Base-by-base conservation (phyloP, 2,888 invertebrate genomes). In the Patella depressa region DNA sequence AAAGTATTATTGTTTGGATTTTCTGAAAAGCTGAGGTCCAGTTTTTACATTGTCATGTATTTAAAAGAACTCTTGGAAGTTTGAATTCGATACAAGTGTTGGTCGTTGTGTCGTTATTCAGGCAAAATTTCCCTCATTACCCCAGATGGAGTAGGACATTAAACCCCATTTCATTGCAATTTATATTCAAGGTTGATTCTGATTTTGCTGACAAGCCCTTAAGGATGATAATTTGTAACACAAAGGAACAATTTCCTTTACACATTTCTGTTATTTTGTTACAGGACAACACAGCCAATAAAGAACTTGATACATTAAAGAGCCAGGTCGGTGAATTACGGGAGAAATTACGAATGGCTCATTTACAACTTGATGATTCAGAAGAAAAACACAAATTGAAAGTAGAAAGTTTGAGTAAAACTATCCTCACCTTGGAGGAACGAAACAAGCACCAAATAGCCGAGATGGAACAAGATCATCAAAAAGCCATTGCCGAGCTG, bases 401-500 rank as follows among this genome's bases (percentile, higher is more conserved):
- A 53, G 82, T 87, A 70, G 89, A 88, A 24, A 86, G 84, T n/a
- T 80, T 89, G 0, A 84, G 85, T 65, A 86, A 87, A 76, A 87
- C 90, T 5, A 79, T 91, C 59, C 81, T 87, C 4, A 83, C 87
- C n/a, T 77, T 90, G 34, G 88, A 90, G 79, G 87, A 89, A 15
- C 85, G 89, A 72, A 90, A 91, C 79, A 88, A 89, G 74, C 93
- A 93, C 77, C 92, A 93, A 83, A 89, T 84, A 24, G 85, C 72
- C 83, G 91, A 81, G 76, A 88, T 79, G 34, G 84, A 87, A 1
- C 92, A 93, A 15, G 93, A 93, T 69, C 89, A 96, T 76, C 96
- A 96, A 88, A 94, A 95, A 83, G 95, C 96, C 85, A 92, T 92
- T 5, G 82, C 84, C 53, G 88, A 90, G 71, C 82, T 90, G 54